Base-by-base conservation (phyloP, 2,797 vertebrate genomes). In the Hypotaenidia okinawae region DNA sequence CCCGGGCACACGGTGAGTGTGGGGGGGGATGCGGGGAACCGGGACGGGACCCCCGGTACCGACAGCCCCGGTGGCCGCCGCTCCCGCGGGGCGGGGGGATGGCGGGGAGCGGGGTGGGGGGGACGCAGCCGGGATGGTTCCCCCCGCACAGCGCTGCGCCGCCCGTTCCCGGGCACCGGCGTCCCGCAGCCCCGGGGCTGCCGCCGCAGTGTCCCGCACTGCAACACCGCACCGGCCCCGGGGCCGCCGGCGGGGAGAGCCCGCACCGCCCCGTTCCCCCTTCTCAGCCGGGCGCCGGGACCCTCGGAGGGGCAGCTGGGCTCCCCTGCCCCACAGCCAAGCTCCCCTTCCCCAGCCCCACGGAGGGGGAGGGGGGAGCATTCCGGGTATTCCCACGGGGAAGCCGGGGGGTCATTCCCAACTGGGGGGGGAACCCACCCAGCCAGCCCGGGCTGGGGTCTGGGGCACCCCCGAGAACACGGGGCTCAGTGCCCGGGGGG, bases 161-260 rank as follows among this genome's bases (percentile, higher is more conserved):
- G 52, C 59, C 45, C 32, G n/a, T 2, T 37, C 64, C 43, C 57
- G 67, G 82, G 13, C 54, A 17, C 87, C 84, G 66, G 66, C 28
- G 57, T 91, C 80, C 94, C 91, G 80, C 88, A 91, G 84, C 91
- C 32, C 45, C 66, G 81, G 88, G 57, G 87, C 84, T 13, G 64
- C 84, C 87, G 81, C 90, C 90, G 93, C 93, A 90, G 90, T 94
- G 87, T 70, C 87, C 87, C 79, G 90, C 93, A 84, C 79, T 90
- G 93, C 90, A 87, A 87, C 75, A 76, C 93, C 75, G 78, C 93
- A 37, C 93, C 76, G 89, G 82, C 75, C 22, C 41, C 52, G 33
- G 59, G n/a, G n/a, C 55, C 9, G 17, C 57, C 15, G 51, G 43
- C 15, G 55, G 63, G 58, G 55, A 13, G 33, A 37, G 11, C 18